These are phyloP conservation scores for Eulemur rubriventer DNA, from an alignment of 2,797 vertebrate species.

Conservation along the genomic window DNA sequence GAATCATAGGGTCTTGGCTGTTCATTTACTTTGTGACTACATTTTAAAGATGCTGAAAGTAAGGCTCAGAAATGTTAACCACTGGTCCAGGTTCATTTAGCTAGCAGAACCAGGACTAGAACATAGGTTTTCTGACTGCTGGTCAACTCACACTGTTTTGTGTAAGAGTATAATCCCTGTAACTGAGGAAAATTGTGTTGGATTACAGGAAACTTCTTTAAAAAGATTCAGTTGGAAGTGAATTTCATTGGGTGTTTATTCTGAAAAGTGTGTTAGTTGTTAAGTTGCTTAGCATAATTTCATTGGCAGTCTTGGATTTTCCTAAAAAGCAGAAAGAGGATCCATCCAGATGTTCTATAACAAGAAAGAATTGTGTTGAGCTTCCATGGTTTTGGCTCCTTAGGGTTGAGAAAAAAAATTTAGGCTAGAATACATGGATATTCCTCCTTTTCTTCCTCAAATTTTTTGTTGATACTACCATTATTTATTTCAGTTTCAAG, in stretches of 20 bases:
- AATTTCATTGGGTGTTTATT: slow-evolving; percentile 17
- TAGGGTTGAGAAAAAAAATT: neutral
- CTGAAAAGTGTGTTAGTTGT: slow-evolving; percentile 32
- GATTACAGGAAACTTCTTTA: slow-evolving; percentile 26
- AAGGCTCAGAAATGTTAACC: neutral
- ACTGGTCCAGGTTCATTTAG: neutral
- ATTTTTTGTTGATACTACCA: neutral
- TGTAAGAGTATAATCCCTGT: neutral
- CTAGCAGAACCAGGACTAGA: neutral
- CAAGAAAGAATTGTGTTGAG: neutral
- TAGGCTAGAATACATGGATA: neutral
- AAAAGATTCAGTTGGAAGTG: slow-evolving; percentile 26
- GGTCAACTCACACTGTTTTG: neutral
- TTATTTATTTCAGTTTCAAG: neutral
- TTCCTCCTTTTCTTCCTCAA: slow-evolving; percentile 13
- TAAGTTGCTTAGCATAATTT: slow-evolving; percentile 55
- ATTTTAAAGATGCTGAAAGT: neutral
- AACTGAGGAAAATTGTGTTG: slow-evolving; percentile 19
- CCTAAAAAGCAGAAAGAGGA: slow-evolving; percentile 22
- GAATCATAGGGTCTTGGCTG: neutral
- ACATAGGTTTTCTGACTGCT: neutral
- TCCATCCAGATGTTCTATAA: slow-evolving; percentile 27
- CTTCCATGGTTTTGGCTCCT: slow-evolving; percentile 6
- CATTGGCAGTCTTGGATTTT: slow-evolving; percentile 35
- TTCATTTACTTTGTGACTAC: neutral